A percentile compares a stretch with the other conserved stretches of the same genome.
phyloP scores from a whole-genome alignment of 2,113 vertebrate genomes.

The Heterotilapia buettikoferi region DNA sequence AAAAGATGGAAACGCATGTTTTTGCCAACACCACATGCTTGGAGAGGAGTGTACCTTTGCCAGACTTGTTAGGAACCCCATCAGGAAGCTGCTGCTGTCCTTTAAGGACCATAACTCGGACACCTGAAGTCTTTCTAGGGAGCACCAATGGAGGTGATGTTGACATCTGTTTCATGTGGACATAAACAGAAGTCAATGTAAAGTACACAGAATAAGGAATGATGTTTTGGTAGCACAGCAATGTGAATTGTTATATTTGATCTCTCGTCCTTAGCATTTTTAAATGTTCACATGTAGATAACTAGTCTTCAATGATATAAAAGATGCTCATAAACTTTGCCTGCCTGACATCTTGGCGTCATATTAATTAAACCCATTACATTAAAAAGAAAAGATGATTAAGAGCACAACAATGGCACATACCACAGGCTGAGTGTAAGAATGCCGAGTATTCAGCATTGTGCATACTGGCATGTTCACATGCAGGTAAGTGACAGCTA shows the following conservation, averaged over 20 bases:
- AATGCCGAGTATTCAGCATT: constrained; percentile 12
- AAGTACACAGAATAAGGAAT: neutral
- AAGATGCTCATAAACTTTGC: neutral
- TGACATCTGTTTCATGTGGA: constrained; percentile 39
- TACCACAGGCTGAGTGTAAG: neutral
- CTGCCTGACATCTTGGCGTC: neutral
- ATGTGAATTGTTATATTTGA: neutral
- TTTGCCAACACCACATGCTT: neutral
- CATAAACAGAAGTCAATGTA: neutral
- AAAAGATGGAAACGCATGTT: neutral
- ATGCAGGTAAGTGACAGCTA: neutral
- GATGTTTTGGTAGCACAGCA: neutral
- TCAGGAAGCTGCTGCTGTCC: neutral
- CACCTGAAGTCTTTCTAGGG: constrained; percentile 27
- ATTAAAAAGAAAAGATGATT: neutral
- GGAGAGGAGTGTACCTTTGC: constrained; percentile 21
- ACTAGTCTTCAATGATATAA: neutral
- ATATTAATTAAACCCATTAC: neutral
- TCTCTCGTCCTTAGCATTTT: neutral
- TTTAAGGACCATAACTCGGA: constrained; percentile 20
- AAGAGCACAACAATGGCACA: neutral
- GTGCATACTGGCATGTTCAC: neutral
- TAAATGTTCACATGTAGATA: neutral
- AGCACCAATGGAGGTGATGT: neutral
- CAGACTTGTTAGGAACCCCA: neutral